Conservation (phyloP, 2,888 invertebrate species). For the Chydorus sphaericus region DNA sequence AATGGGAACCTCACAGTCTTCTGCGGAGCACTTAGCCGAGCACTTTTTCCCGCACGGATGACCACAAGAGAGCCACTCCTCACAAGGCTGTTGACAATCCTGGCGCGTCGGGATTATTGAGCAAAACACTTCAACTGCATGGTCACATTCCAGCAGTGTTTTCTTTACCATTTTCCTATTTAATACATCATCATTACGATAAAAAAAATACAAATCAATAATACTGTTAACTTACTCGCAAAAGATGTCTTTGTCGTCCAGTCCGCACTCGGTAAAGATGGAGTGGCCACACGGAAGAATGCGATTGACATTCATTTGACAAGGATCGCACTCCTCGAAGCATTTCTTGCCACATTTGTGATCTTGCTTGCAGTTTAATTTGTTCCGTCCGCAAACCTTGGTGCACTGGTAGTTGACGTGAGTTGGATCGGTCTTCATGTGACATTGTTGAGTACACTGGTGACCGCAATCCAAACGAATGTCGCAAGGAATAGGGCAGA, state of each 20-base stretch:
- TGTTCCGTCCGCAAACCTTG: conserved; percentile 33
- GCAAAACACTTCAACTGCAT: conserved; percentile 26
- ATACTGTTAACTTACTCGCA: conserved; percentile 25
- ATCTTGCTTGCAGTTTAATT: conserved; percentile 11
- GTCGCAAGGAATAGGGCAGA: conserved; percentile 17
- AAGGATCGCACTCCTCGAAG: conserved; percentile 22
- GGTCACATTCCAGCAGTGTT: conserved; percentile 31
- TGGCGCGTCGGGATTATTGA: neutral
- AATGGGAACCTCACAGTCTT: conserved; percentile 1
- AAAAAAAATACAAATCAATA: neutral
- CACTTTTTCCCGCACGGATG: conserved; percentile 36
- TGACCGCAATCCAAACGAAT: conserved; percentile 14
- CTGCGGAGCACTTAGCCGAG: conserved; percentile 26
- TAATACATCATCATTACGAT: conserved; percentile 27
- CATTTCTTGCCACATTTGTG: conserved; percentile 23
- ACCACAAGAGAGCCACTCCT: conserved; percentile 32
- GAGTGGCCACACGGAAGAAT: conserved; percentile 35
- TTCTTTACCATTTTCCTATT: conserved; percentile 35
- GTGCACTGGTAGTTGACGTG: conserved; percentile 26
- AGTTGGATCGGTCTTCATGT: conserved; percentile 8
- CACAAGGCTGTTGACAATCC: conserved; percentile 10
- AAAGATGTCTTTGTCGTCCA: conserved; percentile 25
- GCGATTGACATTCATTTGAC: conserved; percentile 18
- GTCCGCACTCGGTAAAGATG: conserved; percentile 28
- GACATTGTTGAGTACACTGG: conserved; percentile 9